phyloP scores from a whole-genome alignment of 2,888 invertebrate species.

The Podabrus alpinus region DNA sequence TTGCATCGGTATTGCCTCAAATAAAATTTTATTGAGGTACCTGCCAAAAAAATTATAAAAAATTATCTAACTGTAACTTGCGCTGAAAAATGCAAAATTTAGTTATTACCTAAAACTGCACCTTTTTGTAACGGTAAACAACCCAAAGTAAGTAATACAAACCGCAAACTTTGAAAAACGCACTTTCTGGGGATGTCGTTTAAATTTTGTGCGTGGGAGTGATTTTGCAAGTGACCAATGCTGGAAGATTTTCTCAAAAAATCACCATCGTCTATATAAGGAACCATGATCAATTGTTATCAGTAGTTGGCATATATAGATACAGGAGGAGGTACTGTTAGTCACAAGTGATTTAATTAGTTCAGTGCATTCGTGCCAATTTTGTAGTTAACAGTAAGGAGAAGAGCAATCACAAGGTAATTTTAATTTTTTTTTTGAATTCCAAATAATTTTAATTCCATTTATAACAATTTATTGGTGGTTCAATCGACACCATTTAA shows the following conservation, averaged over 20 bases:
- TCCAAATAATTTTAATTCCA: no score
- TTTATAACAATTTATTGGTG: no score
- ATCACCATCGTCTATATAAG: slow-evolving; percentile 32
- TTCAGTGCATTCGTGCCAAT: not conserved
- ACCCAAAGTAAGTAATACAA: slow-evolving; percentile 23
- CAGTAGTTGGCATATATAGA: slow-evolving; percentile 14
- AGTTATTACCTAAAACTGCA: not conserved
- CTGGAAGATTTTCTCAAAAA: slow-evolving; percentile 35
- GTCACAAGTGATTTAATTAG: not conserved
- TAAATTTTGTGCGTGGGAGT: slow-evolving; percentile 20
- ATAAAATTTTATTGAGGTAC: not conserved
- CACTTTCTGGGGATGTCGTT: slow-evolving; percentile 9
- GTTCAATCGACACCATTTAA: no score
- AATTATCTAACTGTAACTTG: not conserved
- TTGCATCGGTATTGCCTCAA: not conserved
- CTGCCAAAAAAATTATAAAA: not conserved
- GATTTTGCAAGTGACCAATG: slow-evolving; percentile 32
- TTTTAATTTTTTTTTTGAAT: not conserved
- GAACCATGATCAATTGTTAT: slow-evolving; percentile 13
- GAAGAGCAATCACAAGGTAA: not conserved
- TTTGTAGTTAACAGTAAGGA: not conserved
- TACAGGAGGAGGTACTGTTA: not conserved
- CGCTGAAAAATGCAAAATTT: not conserved
- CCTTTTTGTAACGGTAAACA: slow-evolving; percentile 20
- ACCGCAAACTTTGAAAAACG: slow-evolving; percentile 22